Evolutionary conservation across 2,888 invertebrate species (phyloP), one percentile per base, ranked within the genome.

Genomic region (Notodonta ziczac): DNA sequence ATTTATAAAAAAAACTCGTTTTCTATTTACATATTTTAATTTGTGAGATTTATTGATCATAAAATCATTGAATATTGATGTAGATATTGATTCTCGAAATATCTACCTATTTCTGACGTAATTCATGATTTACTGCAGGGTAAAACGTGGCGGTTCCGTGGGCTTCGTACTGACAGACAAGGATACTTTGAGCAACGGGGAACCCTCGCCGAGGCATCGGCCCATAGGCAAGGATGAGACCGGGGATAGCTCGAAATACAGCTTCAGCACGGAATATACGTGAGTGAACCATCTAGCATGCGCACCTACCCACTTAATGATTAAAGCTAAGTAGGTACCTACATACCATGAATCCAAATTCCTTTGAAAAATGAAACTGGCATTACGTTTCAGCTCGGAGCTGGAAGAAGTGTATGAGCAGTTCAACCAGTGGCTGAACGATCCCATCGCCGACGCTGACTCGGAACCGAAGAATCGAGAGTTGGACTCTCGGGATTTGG

Each of bases 391-490:
- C 81, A 95, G 95, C 77, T 95, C 96, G 57, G 97, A 97, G 81
- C 86, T 97, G 71, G 97, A 97, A 83, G 96, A 97, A 85, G 96
- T 97, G 1, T 97, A 96, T 82, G 97, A 97, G 77, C 96, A 97
- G 81, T 95, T 97, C 81, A 96, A 96, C 66, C 95, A 94, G 70
- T 96, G 97, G 96, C 87, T 97, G 56, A 96, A 96, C 76, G 96
- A 96, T 81, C 96, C 96, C 2, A 94, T 95, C 74, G 86, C 94
- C 46, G 95, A 95, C 80, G 91, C 92, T 1, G 89, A 90, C 57
- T 93, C 94, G 39, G 95, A 95, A 75, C 94, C 95, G 67, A 95
- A 94, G 82, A 85, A 82, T 58, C 93, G 95, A 56, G 95, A 96
- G 80, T 83, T 96, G 73, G 96, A 96, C 80, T 95, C 95, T 1